phyloP scores from a whole-genome alignment of 2,888 invertebrate species.

The Andrena fulva region DNA sequence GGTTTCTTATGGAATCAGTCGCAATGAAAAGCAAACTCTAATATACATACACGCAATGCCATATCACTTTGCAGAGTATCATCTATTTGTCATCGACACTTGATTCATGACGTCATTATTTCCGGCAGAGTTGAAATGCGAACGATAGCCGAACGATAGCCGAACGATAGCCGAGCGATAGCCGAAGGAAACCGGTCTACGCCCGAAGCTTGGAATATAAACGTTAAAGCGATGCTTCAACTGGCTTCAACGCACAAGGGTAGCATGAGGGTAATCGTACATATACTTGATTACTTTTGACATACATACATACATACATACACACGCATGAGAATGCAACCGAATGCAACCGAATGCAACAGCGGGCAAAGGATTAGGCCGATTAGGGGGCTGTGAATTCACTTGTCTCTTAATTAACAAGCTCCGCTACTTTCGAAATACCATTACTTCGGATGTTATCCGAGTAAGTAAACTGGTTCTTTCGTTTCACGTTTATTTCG shows the following conservation, averaged over 20 bases:
- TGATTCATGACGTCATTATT: conserved; percentile 80
- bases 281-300: neutral
- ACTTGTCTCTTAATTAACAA: neutral
- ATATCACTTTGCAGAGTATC: conserved; percentile 64
- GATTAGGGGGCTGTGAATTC: neutral
- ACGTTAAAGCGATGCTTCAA: conserved; percentile 20
- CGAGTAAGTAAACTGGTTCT: neutral
- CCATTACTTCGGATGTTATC: neutral
- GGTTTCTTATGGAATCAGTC: conserved; percentile 22
- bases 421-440: neutral
- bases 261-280: neutral
- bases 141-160: conserved; percentile 49
- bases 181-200: conserved; percentile 64
- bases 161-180: conserved; percentile 53
- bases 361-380: conserved; percentile 1
- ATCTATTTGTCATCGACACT: conserved; percentile 70
- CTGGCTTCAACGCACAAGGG: too few species aligned
- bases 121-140: conserved; percentile 71
- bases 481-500: too few species aligned
- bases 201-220: conserved; percentile 62
- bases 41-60: conserved; percentile 41
- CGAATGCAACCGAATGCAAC: conserved; percentile 20
- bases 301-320: neutral
- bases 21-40: conserved; percentile 41
- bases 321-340: too few species aligned